Percentiles rank a stretch among this genome's conserved stretches.
Evolutionary conservation across 2,888 invertebrate genomes (phyloP).

Genomic region (Drosophila engyochracea): DNA sequence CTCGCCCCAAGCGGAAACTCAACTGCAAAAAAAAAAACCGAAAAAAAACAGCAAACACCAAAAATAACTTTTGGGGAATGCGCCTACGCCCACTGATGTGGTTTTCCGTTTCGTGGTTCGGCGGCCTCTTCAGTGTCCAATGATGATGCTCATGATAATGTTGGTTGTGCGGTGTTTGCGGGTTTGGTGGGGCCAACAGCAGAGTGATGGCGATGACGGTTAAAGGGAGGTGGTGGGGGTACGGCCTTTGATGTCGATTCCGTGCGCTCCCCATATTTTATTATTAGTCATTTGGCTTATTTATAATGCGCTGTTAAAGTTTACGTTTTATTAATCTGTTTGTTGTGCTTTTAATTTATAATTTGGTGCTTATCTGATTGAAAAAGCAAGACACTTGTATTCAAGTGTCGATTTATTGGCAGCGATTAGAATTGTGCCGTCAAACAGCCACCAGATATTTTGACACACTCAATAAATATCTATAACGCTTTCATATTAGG

Average conservation of each 20-base stretch:
- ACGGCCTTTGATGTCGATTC: constrained; percentile 68
- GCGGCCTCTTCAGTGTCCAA: constrained; percentile 39
- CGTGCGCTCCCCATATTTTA: constrained; percentile 69
- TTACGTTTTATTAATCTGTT: constrained; percentile 78
- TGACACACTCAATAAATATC: constrained; percentile 3
- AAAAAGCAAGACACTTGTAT: constrained; percentile 72
- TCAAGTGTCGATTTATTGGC: constrained; percentile 77
- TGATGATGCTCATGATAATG: constrained; percentile 41
- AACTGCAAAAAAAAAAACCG: neutral
- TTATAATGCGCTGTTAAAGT: constrained; percentile 75
- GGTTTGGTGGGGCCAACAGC: neutral
- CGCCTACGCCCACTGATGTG: constrained; percentile 41
- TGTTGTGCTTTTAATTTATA: constrained; percentile 78
- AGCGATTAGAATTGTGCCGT: constrained; percentile 57
- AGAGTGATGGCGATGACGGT: neutral
- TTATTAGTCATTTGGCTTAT: constrained; percentile 78
- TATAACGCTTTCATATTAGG: constrained; percentile 1
- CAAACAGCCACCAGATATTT: constrained; percentile 12
- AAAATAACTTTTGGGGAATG: constrained; percentile 31
- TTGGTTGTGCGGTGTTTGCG: constrained; percentile 6
- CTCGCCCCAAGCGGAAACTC: constrained; percentile 28
- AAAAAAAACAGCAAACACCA: constrained; percentile 3
- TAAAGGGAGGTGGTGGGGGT: neutral
- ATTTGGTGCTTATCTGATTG: constrained; percentile 77
- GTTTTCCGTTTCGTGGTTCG: constrained; percentile 25